phyloP scores from a whole-genome alignment of 2,113 vertebrate species.

The Forbesichthys papilliferus region DNA sequence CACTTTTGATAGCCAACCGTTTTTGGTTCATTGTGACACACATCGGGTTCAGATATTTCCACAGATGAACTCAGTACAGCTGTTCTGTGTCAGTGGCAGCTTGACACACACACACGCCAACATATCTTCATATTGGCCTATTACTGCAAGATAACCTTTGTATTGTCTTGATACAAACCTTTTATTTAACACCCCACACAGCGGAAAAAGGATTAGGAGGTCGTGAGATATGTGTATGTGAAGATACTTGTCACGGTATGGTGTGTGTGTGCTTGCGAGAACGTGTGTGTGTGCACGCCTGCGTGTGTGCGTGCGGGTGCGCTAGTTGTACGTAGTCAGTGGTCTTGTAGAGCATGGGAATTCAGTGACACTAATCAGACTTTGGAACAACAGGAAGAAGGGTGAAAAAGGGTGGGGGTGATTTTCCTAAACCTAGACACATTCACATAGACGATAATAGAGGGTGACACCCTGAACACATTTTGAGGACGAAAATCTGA shows the following conservation, averaged over 20 bases:
- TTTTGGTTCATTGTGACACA: slow-evolving; percentile 1
- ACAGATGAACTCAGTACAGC: background rate
- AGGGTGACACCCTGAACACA: no score
- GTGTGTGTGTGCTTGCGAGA: background rate
- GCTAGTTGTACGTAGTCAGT: slow-evolving; percentile 17
- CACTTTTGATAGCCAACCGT: background rate
- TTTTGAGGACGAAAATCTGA: no score
- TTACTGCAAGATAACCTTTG: no score
- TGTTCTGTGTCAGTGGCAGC: background rate
- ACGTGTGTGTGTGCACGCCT: background rate
- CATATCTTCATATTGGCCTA: no score
- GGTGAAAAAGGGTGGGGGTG: background rate
- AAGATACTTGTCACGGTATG: no score
- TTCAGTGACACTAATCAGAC: slow-evolving; percentile 20
- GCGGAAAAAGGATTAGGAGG: no score
- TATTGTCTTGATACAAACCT: no score
- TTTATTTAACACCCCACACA: no score
- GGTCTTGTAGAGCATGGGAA: slow-evolving; percentile 51
- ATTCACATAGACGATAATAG: no score
- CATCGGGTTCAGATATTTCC: background rate
- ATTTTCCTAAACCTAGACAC: background rate
- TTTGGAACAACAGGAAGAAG: slow-evolving; percentile 4
- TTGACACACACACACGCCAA: no score
- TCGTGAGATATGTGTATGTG: no score
- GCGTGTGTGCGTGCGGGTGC: background rate